Evolutionary conservation across 2,797 vertebrate species (phyloP), one percentile per base, ranked within the genome.

Genomic region (Coregonus ussuriensis): DNA sequence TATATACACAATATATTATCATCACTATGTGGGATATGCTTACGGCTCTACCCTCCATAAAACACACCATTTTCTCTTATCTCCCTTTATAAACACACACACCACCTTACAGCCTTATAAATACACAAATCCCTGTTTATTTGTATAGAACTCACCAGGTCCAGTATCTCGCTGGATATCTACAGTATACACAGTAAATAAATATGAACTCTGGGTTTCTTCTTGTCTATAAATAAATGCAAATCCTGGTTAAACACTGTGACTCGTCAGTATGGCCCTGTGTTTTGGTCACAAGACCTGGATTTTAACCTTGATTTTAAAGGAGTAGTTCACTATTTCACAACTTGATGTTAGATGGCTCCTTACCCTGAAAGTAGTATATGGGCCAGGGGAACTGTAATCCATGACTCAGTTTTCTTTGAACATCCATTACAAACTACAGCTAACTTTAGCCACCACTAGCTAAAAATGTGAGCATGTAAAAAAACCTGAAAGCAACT

Each of bases 31-130:
- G 31, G 31, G 31, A 33, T 47, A 67, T 6, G 54, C 14, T 16
- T 4, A 21, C 1, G 0, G 3, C 53, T 18, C 53, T 54, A 21
- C 59, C 21, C 59, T 21, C 59, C 18, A 21, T 6, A 72, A 66
- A 71, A 71, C 51, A 67, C 16, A 7, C 15, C 47, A 25, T 51
- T 69, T 41, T 66, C 47, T 4, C 56, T 33, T 14, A 21, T 52
- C 47, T 77, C 47, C 62, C 71, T 16, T 75, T 71, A 78, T 53
- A 29, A 47, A 79, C 74, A 71, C 70, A 72, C 74, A 6, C 41
- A 13, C 33, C 33, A 35, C 33, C 3, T 35, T 35, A 35, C 33
- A 35, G 3, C 33, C 4, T 35, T 56, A 59, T n/a, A 59, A 18
- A 71, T 59, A 72, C 74, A 7, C 47, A 14, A 68, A 72, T 59